Base-by-base conservation (phyloP, 1,140 invertebrate genomes). In the Amphibalanus amphitrite region DNA sequence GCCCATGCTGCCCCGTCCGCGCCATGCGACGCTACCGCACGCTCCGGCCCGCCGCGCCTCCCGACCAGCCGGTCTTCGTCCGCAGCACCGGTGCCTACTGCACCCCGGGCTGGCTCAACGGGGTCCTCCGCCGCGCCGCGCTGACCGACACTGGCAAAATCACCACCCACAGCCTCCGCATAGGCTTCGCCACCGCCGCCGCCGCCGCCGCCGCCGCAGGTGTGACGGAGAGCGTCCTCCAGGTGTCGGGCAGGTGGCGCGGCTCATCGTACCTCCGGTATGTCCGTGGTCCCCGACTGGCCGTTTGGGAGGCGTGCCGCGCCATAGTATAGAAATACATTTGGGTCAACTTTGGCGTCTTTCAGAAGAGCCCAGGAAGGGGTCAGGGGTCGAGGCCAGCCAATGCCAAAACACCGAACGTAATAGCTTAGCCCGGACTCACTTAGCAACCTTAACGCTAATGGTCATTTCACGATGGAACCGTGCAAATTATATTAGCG, bases 211-310 rank as follows among this genome's bases (percentile, higher is more conserved):
- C 80, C 0, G 75, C 77, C 26, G 78, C 81, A 0, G 79, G 79
- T 28, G 69, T 72, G 28, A 81, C 82, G 70, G 76, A 70, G 71
- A 78, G 78, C 0, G 81, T 83, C 73, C 72, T 77, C 29, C 73
- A 81, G 78, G 76, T 79, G 28, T 65, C 77, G 38, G 75, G 74
- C 15, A 79, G 80, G 47, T 82, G 81, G 65, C 78, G 79, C 38
- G 80, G 83, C 69, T 81, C 85, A 29, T 86, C 87, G 74, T 95
- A 92, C 80, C 85, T 84, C 0, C 95, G 92, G 92, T 78, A 83
- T 64, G 87, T 95, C 65, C 84, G 84, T 71, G 91, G 90, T 28
- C 87, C 89, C 0, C 28, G 73, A 20, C 82, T 86, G 65, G 86
- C 88, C 77, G 85, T 85, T 70, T 80, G 91, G 1, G 78, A 86